Evolutionary conservation across 1,140 invertebrate species (phyloP), one percentile per base, ranked within the genome.

Genomic region (Helicorthomorpha holstii): DNA sequence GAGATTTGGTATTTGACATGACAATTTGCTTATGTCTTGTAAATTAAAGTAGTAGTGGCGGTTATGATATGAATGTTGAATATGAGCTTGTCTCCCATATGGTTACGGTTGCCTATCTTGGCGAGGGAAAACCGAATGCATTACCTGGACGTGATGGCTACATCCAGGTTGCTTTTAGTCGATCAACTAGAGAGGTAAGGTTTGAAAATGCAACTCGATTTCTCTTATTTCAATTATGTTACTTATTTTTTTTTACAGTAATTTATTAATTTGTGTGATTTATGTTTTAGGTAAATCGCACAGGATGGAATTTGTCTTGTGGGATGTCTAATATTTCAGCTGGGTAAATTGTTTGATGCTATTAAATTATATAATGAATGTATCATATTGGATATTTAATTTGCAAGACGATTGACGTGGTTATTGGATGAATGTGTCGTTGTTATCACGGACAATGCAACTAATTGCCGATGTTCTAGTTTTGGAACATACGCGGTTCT

Each of bases 401-500:
- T n/a, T n/a, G n/a, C n/a, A 7, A 34, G 29, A 16, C 29, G 29
- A 7, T 16, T 34, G 29, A 16, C 7, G 44, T 46, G 44, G 44
- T 46, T 19, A 22, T 12, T 46, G 4, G 44, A 46, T 25, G 25
- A 19, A 4, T 46, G 44, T 19, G 19, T 12, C 4, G 4, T 46
- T 10, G 7, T 46, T 21, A 25, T 4, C 25, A 25, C 44, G 19
- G 48, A 49, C 4, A 27, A 24, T 49, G 22, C 7, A 7, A 49
- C 48, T 21, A 34, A 12, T 14, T 49, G 48, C 21, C 48, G 4
- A 10, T 49, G 48, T 34, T 12, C 22, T 27, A 26, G 48, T 42
- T 49, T 49, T 27, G 48, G 48, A 7, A 49, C 48, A 7, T 49
- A 49, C 22, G 48, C 21, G 12, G 48, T 34, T 27, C 26, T 49